Percentiles rank a stretch among this genome's conserved stretches.
These are phyloP conservation scores for Gambelia wislizenii DNA, from an alignment of 2,797 vertebrate genomes.

Conservation along the genomic window DNA sequence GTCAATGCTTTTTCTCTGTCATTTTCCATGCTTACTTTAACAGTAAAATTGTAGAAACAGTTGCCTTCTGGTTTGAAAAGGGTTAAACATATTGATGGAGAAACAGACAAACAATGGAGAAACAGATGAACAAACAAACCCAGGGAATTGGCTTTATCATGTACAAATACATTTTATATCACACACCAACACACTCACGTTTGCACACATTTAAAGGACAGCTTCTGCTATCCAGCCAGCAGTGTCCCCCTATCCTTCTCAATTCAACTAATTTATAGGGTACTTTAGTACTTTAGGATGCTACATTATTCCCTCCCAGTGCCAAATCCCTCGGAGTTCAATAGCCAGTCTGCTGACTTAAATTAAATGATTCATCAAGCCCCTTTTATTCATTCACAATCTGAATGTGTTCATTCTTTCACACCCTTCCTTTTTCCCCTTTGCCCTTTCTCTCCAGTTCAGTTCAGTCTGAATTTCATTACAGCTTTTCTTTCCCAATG, in stretches of 20 bases:
- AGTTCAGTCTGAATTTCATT: constrained; percentile 57
- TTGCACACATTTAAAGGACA: constrained; percentile 29
- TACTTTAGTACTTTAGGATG: constrained; percentile 15
- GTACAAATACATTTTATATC: background rate
- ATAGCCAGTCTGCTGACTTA: constrained; percentile 44
- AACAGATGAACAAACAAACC: background rate
- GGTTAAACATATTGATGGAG: too few relatives aligned
- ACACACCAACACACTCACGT: accelerated
- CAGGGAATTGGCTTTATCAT: background rate
- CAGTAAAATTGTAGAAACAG: background rate
- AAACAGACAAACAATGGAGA: background rate
- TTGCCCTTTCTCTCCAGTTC: constrained; percentile 47
- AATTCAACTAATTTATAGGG: constrained; percentile 21
- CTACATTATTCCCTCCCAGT: background rate
- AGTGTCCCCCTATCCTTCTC: accelerated
- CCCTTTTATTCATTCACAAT: constrained; percentile 41
- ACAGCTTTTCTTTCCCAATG: constrained; percentile 41
- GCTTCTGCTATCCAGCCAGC: background rate
- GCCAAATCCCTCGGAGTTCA: constrained; percentile 5
- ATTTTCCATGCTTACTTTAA: too few relatives aligned
- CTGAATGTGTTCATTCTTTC: constrained; percentile 55
- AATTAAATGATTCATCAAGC: constrained; percentile 53
- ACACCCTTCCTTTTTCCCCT: constrained; percentile 11
- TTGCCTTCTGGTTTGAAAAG: background rate
- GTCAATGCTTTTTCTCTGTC: too few relatives aligned